Percentiles rank a stretch among this genome's conserved stretches.
phyloP scores from a whole-genome alignment of 2,113 vertebrate species.

The Pitta sordida region DNA sequence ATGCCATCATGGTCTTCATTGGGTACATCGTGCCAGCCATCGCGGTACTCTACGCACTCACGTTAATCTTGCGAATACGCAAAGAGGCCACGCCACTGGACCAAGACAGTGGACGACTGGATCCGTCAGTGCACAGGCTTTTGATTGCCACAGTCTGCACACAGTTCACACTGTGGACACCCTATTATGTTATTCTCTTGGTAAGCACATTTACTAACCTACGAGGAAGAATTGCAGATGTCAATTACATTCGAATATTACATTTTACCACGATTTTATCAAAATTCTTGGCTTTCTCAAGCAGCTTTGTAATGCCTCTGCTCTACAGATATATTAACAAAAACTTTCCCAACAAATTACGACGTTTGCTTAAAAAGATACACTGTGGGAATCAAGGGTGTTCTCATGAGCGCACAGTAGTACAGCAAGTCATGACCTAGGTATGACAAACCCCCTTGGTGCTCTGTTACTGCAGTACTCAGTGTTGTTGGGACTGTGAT shows the following conservation, averaged over 20 bases:
- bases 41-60: conserved; percentile 87
- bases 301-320: conserved; percentile 89
- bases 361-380: conserved; percentile 82
- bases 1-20: conserved; percentile 93
- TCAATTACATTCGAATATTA: conserved; percentile 68
- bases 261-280: conserved; percentile 82
- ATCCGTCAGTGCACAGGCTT: conserved; percentile 89
- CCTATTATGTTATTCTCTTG: conserved; percentile 87
- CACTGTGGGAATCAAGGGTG: conserved; percentile 81
- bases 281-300: conserved; percentile 87
- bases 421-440: conserved; percentile 87
- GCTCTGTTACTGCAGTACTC: not conserved
- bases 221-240: conserved; percentile 59
- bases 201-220: conserved; percentile 79
- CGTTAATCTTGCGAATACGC: conserved; percentile 83
- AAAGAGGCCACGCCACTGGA: conserved; percentile 90
- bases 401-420: conserved; percentile 77
- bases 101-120: conserved; percentile 84
- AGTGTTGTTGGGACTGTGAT: not conserved
- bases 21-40: conserved; percentile 89
- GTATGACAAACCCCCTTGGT: not conserved
- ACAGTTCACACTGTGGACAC: conserved; percentile 93
- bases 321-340: conserved; percentile 91
- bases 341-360: conserved; percentile 87
- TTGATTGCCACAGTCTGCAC: conserved; percentile 88